Evolutionary conservation across 2,888 invertebrate genomes (phyloP).

Genomic region (Trilocha varians): DNA sequence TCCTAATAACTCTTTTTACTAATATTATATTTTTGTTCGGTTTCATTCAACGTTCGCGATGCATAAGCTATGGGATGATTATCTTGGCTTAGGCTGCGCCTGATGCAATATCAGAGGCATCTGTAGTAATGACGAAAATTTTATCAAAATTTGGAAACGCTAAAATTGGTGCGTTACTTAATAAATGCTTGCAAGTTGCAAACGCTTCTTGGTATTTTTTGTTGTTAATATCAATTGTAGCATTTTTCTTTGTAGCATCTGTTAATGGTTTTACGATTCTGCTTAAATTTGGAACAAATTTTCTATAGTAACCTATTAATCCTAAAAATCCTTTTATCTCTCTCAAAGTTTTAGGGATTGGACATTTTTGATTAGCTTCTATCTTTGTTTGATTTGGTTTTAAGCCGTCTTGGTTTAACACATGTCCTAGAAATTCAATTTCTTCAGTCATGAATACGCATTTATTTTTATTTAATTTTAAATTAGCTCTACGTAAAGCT

Average conservation of each 20-base stretch:
- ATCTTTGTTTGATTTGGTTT: conserved; percentile 23
- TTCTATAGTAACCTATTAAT: conserved; percentile 20
- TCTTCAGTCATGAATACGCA: conserved; percentile 19
- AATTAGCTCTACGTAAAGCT: conserved; percentile 15
- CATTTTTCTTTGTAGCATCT: conserved; percentile 15
- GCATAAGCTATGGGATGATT: conserved; percentile 9
- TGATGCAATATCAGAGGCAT: conserved; percentile 25
- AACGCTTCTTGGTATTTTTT: conserved; percentile 17
- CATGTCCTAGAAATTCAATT: conserved; percentile 18
- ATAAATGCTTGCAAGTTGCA: conserved; percentile 13
- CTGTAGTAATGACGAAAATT: conserved; percentile 19
- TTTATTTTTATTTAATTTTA: conserved; percentile 22
- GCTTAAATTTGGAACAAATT: conserved; percentile 23
- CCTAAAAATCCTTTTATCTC: conserved; percentile 22
- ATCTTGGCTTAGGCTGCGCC: conserved; percentile 18
- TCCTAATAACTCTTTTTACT: too few relatives aligned
- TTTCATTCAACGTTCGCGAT: conserved; percentile 14
- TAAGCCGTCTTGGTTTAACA: conserved; percentile 17
- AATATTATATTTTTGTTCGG: too few relatives aligned
- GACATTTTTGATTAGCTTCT: conserved; percentile 16
- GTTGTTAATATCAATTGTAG: conserved; percentile 12
- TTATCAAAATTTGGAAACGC: conserved; percentile 29
- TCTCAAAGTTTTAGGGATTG: conserved; percentile 18
- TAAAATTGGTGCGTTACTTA: conserved; percentile 24
- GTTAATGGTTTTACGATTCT: conserved; percentile 15